Percentiles rank a stretch among this genome's conserved stretches.
Conservation (phyloP, 2,797 vertebrate species). For the Mus minutoides region DNA sequence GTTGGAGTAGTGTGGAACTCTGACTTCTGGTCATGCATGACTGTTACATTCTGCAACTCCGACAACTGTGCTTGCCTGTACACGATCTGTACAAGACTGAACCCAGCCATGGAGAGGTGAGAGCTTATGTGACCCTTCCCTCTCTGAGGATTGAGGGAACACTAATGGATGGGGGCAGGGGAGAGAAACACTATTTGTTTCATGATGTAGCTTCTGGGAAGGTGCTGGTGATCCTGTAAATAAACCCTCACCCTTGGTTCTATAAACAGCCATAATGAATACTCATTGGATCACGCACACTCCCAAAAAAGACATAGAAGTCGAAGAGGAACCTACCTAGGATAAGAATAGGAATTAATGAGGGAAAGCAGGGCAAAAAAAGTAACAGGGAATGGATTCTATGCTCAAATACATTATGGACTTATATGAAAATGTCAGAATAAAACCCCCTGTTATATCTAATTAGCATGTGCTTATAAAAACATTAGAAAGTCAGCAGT, state of each 20-base stretch:
- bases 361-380: not conserved
- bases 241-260: not conserved
- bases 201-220: not conserved
- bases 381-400: no score
- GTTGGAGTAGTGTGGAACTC: not conserved
- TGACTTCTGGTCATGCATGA: not conserved
- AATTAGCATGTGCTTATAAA: not conserved
- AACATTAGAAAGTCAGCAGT: not conserved
- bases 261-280: not conserved
- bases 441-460: not conserved
- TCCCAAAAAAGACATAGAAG: not conserved
- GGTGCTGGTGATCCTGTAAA: not conserved
- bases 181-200: not conserved
- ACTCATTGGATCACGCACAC: not conserved
- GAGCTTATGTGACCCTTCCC: not conserved
- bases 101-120: not conserved
- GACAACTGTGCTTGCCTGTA: not conserved
- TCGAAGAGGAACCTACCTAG: not conserved
- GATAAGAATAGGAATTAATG: not conserved
- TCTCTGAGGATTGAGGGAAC: not conserved
- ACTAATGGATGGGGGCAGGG: not conserved
- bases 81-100: not conserved
- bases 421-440: not conserved
- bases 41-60: not conserved
- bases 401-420: not conserved